Evolutionary conservation across 2,888 invertebrate species (phyloP).

Genomic region (Drosophila austrosaltans): DNA sequence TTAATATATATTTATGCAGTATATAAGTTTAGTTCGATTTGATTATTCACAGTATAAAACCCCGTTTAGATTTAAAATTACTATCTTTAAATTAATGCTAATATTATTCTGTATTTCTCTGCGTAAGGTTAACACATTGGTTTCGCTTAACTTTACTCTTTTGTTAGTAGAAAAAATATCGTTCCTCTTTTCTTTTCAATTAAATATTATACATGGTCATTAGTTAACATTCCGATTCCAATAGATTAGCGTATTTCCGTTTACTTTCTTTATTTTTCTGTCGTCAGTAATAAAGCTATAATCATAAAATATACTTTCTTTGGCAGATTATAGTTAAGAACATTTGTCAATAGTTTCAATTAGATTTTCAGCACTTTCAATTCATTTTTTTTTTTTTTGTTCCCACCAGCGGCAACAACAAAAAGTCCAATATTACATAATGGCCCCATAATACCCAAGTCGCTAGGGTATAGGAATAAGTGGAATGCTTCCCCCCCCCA

Average conservation of each 20-base stretch:
- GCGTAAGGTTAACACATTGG: too few species aligned
- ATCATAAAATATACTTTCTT: neutral
- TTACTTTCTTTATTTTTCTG: neutral
- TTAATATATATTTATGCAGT: too few species aligned
- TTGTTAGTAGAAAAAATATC: too few species aligned
- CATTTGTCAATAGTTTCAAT: constrained; percentile 4
- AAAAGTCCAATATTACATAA: constrained; percentile 39
- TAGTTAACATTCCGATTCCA: too few species aligned
- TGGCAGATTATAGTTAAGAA: neutral
- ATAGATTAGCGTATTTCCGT: neutral
- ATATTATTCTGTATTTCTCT: too few species aligned
- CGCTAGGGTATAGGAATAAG: constrained; percentile 44
- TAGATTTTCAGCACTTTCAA: constrained; percentile 2
- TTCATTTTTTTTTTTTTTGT: neutral
- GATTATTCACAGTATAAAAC: too few species aligned
- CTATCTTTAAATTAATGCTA: too few species aligned
- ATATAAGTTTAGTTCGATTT: too few species aligned
- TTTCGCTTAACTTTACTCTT: too few species aligned
- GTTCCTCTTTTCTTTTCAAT: too few species aligned
- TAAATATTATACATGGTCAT: too few species aligned
- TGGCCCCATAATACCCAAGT: constrained; percentile 45
- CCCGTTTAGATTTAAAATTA: too few species aligned
- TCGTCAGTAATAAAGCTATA: neutral
- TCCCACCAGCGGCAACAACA: neutral
- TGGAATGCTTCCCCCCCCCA: constrained; percentile 41